These are phyloP conservation scores for Synanthedon andrenaeformis DNA, from an alignment of 2,888 invertebrate species.

Conservation along the genomic window DNA sequence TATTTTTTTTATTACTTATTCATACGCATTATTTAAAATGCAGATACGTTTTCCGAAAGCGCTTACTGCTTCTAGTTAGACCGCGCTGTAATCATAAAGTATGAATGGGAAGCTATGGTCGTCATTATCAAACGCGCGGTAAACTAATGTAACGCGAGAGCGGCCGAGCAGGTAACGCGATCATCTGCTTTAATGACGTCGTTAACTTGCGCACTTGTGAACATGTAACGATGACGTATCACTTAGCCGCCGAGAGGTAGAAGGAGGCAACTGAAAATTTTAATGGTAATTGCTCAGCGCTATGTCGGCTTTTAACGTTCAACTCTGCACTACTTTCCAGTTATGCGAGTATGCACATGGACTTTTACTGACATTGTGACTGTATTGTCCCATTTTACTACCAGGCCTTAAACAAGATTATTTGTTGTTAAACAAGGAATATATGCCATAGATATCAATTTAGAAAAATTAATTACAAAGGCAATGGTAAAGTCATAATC, in stretches of 20 bases:
- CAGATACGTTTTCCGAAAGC: neutral
- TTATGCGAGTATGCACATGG: no score
- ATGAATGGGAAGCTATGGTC: neutral
- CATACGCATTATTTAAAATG: no score
- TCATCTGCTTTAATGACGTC: slow-evolving; percentile 46
- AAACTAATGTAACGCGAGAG: neutral
- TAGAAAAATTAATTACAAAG: no score
- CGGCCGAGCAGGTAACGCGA: slow-evolving; percentile 23
- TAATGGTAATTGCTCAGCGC: neutral
- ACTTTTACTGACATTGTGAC: no score
- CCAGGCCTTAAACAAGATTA: no score
- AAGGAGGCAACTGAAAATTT: slow-evolving; percentile 5
- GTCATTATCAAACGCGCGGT: neutral
- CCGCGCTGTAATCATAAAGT: neutral
- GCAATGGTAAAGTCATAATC: no score
- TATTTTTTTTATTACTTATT: no score
- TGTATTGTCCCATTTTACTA: no score
- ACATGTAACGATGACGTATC: slow-evolving; percentile 7
- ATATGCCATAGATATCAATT: no score
- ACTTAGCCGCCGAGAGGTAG: slow-evolving; percentile 1
- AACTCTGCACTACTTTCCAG: no score
- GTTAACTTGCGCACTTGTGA: slow-evolving; percentile 36
- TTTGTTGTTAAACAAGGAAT: no score
- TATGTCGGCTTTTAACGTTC: no score
- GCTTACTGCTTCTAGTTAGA: neutral